Conservation (phyloP, 2,797 vertebrate genomes). For the Atherinosoma microstoma region DNA sequence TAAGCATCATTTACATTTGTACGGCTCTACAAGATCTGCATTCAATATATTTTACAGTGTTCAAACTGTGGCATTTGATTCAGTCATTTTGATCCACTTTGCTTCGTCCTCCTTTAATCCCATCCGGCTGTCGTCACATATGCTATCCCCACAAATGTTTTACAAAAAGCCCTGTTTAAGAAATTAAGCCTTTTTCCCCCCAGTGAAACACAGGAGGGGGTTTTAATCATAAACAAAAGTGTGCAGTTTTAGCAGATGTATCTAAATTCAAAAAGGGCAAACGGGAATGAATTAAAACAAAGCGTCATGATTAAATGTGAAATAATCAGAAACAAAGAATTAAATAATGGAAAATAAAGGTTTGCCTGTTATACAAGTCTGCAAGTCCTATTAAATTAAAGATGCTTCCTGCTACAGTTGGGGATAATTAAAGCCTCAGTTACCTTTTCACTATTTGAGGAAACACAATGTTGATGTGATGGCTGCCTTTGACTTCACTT, state of each 20-base stretch:
- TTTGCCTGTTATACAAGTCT: not conserved
- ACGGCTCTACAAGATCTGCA: not conserved
- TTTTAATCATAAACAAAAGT: not conserved
- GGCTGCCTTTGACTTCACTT: too few relatives aligned
- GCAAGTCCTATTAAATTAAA: not conserved
- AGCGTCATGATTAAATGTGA: not conserved
- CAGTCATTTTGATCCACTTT: not conserved
- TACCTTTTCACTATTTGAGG: too few relatives aligned
- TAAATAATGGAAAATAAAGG: not conserved
- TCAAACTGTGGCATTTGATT: not conserved
- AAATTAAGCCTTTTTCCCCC: not conserved
- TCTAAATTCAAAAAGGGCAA: too few relatives aligned
- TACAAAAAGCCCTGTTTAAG: slow-evolving; percentile 1
- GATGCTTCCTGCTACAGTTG: not conserved
- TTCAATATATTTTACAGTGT: not conserved
- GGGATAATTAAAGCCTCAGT: not conserved
- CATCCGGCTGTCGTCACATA: not conserved
- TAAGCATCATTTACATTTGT: not conserved
- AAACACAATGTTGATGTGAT: too few relatives aligned
- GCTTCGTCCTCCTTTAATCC: slow-evolving; percentile 1
- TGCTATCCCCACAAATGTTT: not conserved
- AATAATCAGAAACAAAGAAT: not conserved
- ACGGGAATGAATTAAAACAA: not conserved
- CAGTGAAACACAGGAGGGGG: not conserved
- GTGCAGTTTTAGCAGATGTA: not conserved